Conservation (phyloP, 2,888 invertebrate species). For the Panopea generosa region DNA sequence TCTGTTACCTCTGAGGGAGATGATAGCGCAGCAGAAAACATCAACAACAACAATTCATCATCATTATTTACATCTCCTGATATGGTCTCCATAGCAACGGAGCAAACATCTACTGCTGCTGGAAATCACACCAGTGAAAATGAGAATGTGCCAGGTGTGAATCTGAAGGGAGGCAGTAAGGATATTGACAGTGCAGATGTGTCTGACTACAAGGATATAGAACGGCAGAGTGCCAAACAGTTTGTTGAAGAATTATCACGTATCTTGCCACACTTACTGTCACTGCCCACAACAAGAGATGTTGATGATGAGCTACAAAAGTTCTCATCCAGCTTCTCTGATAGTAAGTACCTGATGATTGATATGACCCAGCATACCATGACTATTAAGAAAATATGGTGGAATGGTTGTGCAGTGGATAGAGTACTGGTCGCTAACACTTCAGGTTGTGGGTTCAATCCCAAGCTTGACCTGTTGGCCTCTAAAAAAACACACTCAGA, state of each 20-base stretch:
- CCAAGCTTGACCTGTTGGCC: no score
- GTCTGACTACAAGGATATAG: constrained; percentile 83
- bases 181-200: no score
- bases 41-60: not conserved
- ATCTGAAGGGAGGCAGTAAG: not conserved
- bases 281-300: constrained; percentile 92
- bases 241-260: constrained; percentile 92
- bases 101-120: not conserved
- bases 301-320: constrained; percentile 96
- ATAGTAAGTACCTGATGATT: constrained; percentile 88
- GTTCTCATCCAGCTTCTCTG: constrained; percentile 96
- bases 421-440: no score
- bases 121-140: not conserved
- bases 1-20: constrained; percentile 35
- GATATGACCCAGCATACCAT: no score
- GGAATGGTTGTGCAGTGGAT: no score
- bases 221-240: constrained; percentile 93
- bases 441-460: no score
- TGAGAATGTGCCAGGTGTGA: not conserved
- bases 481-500: no score
- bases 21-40: not conserved
- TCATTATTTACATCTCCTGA: no score
- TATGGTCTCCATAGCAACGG: constrained; percentile 1
- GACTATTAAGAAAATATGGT: no score
- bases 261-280: constrained; percentile 91